Base-by-base conservation (phyloP, 2,113 vertebrate genomes). In the Grammomys dolichurus region DNA sequence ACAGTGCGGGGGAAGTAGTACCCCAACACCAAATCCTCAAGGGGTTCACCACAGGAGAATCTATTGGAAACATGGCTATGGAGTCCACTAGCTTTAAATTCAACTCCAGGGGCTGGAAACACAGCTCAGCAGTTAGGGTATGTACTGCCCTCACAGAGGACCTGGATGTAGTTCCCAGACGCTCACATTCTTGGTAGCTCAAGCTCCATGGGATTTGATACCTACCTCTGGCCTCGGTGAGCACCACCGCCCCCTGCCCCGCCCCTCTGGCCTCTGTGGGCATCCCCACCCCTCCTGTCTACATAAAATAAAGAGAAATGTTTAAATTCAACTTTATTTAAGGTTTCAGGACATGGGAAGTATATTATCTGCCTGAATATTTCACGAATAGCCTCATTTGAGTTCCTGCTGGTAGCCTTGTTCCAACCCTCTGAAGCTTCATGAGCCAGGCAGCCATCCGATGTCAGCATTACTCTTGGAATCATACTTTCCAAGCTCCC, bases 231-330 rank as follows among this genome's bases (percentile, higher is more conserved):
- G 26, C 16, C 63, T 86, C 31, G 1, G 43, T 46, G 40, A 33
- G 17, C 43, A 65, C 14, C 0, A 4, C 16, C 1, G 3, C 9
- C 16, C 24, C 14, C 24, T 4, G 24, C 26, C 24, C 63, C 26
- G 1, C 63, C 10, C 26, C 63, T 31, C 63, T 65, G 63, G 26
- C 63, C 63, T 65, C 63, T 65, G 63, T 65, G 63, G 63, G 63
- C 63, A 5, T 3, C 5, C 48, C 19, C 17, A 12, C 48, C 48
- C 48, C 17, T 19, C 17, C 20, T 22, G 19, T 12, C 33, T 33
- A 81, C 36, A 48, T 43, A 84, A 9, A 65, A 31, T 43, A 43
- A 19, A 82, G 24, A 40, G 3, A 82, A 33, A 48, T 33, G 28
- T 36, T 87, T 69, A 51, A 69, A 26, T 70, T 87, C 85, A 51